phyloP scores from a whole-genome alignment of 1,140 invertebrate species.

The Glossosoma conforme region DNA sequence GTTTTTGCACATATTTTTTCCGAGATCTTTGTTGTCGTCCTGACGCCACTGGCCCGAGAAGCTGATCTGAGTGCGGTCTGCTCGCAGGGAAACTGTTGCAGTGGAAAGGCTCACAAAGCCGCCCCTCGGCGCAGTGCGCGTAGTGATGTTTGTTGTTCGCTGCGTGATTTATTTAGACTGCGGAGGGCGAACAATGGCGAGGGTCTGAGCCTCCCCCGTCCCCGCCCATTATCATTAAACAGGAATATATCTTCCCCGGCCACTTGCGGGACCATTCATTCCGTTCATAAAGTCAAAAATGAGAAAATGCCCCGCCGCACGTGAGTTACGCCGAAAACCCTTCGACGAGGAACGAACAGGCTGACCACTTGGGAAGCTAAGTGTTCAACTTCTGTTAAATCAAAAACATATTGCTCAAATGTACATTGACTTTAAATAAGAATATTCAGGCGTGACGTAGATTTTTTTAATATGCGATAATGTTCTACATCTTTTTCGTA shows the following conservation, averaged over 20 bases:
- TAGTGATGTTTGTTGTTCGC: constrained; percentile 31
- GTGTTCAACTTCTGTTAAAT: too few relatives aligned
- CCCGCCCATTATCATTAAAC: constrained; percentile 30
- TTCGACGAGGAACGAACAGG: too few relatives aligned
- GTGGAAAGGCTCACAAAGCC: constrained; percentile 17
- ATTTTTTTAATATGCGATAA: too few relatives aligned
- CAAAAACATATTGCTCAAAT: too few relatives aligned
- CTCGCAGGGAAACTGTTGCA: constrained; percentile 19
- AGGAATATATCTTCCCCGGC: constrained; percentile 24
- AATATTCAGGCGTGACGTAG: too few relatives aligned
- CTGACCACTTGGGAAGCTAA: too few relatives aligned
- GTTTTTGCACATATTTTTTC: too few relatives aligned
- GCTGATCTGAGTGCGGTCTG: constrained; percentile 10
- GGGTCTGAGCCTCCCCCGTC: constrained; percentile 5
- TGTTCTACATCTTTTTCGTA: too few relatives aligned
- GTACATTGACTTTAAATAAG: too few relatives aligned
- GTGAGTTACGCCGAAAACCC: too few relatives aligned
- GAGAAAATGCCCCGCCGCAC: constrained; percentile 1
- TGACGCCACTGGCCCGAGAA: too few relatives aligned
- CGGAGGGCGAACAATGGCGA: constrained; percentile 20
- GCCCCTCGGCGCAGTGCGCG: constrained; percentile 4
- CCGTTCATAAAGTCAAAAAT: constrained; percentile 21
- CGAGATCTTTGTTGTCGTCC: not conserved
- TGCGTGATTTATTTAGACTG: constrained; percentile 29
- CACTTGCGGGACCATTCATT: constrained; percentile 16